Percentiles rank a stretch among this genome's conserved stretches.
Evolutionary conservation across 2,797 vertebrate species (phyloP).

Genomic region (Borostomias antarcticus): DNA sequence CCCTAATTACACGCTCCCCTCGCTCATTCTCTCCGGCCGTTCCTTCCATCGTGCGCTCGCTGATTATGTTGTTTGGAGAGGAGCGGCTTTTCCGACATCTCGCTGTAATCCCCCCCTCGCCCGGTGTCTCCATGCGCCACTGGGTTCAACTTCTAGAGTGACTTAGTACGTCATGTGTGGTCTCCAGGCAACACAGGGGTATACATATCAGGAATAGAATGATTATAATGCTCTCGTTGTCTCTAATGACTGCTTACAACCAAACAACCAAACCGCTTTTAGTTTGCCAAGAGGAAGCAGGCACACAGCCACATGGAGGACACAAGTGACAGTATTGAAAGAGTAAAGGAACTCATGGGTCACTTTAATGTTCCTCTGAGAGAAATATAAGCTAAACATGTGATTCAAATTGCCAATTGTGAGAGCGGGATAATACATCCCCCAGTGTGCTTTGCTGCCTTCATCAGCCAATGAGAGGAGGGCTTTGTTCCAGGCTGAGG

Average conservation of each 20-base stretch:
- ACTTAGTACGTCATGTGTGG: conserved; percentile 57
- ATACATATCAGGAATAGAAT: conserved; percentile 40
- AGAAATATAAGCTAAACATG: conserved; percentile 15
- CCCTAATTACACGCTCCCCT: conserved; percentile 3
- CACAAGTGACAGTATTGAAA: neutral
- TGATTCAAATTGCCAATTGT: conserved; percentile 1
- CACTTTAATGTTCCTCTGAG: neutral
- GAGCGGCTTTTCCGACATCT: conserved; percentile 48
- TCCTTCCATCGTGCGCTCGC: conserved; percentile 16
- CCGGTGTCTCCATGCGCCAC: conserved; percentile 53
- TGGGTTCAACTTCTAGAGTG: conserved; percentile 47
- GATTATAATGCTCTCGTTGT: conserved; percentile 11
- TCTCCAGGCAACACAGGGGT: conserved; percentile 60
- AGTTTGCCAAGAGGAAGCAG: neutral
- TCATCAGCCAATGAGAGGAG: neutral
- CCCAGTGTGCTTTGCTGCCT: conserved; percentile 5
- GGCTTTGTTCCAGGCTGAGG: conserved; percentile 9
- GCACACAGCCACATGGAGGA: neutral
- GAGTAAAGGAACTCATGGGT: neutral
- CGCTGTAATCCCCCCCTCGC: conserved; percentile 48
- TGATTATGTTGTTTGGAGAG: conserved; percentile 46
- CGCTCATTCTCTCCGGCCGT: neutral
- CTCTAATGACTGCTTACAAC: conserved; percentile 28
- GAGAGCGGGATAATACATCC: conserved; percentile 6
- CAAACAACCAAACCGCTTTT: neutral